Conservation (phyloP, 2,797 vertebrate species). For the Bradypus variegatus region DNA sequence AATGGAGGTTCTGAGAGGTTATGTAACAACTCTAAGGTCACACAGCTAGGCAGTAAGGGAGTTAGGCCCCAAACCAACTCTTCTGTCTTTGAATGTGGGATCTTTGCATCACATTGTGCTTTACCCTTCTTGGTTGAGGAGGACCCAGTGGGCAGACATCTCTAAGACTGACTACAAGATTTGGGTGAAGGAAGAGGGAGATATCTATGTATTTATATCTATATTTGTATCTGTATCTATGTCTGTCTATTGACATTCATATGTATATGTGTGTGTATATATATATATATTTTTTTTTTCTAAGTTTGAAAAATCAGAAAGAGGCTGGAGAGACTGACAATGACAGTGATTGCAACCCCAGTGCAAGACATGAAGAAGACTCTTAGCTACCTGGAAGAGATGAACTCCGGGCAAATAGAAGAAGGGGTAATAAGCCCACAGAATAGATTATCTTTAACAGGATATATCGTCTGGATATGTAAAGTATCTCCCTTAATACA, state of each 20-base stretch:
- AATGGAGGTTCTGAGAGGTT: neutral
- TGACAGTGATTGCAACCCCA: neutral
- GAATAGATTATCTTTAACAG: neutral
- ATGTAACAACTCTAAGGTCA: neutral
- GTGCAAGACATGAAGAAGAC: neutral
- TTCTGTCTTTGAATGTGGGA: neutral
- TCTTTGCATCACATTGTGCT: neutral
- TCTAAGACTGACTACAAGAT: neutral
- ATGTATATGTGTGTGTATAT: too few relatives aligned
- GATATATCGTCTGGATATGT: neutral
- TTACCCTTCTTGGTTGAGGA: neutral
- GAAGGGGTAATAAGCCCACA: neutral
- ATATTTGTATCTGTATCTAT: too few relatives aligned
- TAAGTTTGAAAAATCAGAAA: slow-evolving; percentile 1
- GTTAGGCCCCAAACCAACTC: neutral
- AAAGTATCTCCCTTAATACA: neutral
- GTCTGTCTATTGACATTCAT: too few relatives aligned
- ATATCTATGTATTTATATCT: too few relatives aligned
- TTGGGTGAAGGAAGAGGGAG: neutral
- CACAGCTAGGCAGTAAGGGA: neutral
- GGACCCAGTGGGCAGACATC: neutral
- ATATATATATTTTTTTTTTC: neutral
- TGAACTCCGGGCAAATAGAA: neutral
- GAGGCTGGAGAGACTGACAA: neutral
- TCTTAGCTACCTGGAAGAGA: neutral